phyloP scores from a whole-genome alignment of 2,888 invertebrate species.

The Parnassius mnemosyne region DNA sequence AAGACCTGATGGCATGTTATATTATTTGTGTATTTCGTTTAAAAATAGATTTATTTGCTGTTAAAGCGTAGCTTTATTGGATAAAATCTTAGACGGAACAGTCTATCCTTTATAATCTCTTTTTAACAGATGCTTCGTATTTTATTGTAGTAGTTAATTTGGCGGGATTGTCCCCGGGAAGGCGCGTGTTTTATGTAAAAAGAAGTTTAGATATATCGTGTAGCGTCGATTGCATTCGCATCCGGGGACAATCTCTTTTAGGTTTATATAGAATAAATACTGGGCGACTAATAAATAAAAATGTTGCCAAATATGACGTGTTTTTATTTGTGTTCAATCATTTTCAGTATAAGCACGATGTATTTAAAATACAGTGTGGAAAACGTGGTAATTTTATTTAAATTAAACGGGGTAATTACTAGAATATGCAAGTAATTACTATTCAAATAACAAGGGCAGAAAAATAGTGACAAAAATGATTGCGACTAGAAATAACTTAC shows the following conservation, averaged over 20 bases:
- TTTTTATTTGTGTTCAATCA: constrained; percentile 32
- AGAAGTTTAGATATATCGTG: constrained; percentile 6
- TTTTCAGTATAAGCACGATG: too few relatives aligned
- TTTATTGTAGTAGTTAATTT: constrained; percentile 36
- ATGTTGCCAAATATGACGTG: constrained; percentile 38
- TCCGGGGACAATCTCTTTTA: constrained; percentile 28
- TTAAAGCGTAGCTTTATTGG: constrained; percentile 6
- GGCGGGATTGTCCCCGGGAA: constrained; percentile 19
- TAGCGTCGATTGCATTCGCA: background rate
- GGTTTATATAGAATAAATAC: constrained; percentile 34
- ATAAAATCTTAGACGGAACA: constrained; percentile 22
- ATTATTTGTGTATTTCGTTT: constrained; percentile 19
- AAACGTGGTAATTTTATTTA: too few relatives aligned
- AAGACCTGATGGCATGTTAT: constrained; percentile 25
- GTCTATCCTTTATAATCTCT: constrained; percentile 41
- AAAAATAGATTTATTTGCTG: constrained; percentile 27
- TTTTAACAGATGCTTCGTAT: constrained; percentile 37
- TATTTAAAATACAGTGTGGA: too few relatives aligned
- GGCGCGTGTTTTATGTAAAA: constrained; percentile 24
- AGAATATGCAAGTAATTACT: too few relatives aligned
- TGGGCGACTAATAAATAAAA: constrained; percentile 42
- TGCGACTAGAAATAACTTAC: too few relatives aligned
- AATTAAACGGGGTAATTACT: too few relatives aligned
- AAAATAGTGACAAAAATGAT: too few relatives aligned
- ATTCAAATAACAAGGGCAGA: too few relatives aligned